Base-by-base conservation (phyloP, 2,113 vertebrate species). In the Silurus meridionalis region DNA sequence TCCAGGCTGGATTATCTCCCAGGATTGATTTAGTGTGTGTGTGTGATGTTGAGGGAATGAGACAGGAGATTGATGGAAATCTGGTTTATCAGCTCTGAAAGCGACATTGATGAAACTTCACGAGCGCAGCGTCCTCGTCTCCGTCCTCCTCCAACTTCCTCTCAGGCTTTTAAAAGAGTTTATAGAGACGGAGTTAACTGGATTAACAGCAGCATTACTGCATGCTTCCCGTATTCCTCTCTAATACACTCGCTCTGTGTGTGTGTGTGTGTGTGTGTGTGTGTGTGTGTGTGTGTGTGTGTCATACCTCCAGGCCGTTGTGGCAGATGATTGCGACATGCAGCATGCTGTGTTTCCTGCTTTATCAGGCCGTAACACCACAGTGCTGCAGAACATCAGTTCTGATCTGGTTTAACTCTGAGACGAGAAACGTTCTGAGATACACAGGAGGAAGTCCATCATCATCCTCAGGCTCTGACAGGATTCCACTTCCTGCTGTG, bases 171-270 rank as follows among this genome's bases (percentile, higher is more conserved):
- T 94, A 91, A 91, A 92, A 90, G 60, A 88, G 55, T 90, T 90
- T 84, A 69, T 87, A 88, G 88, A 92, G 93, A 89, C 90, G 90
- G 91, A 80, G 78, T 85, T 95, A 95, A 95, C 91, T 92, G 87
- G 90, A 92, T 95, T 95, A 95, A 89, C 86, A 84, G 74, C 86
- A 86, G 87, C 91, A 92, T 93, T 53, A 82, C 87, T 67, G 88
- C 88, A 80, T 88, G 85, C 88, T 94, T 95, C 92, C 93, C 88
- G 92, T 90, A 93, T 91, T 91, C 85, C 57, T 85, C 86, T 67
- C 90, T 77, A 89, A 89, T 83, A 92, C 58, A 8, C 53, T 82
- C 83, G 86, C 85, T 86, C 84, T 61, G 72, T 11, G 64, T 83
- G 81, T 11, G 80, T 63, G 52, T 88, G 81, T 61, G 63, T 78